A percentile compares a stretch with the other conserved stretches of the same genome.
phyloP scores from a whole-genome alignment of 2,797 vertebrate species.

The Remorina albescens region DNA sequence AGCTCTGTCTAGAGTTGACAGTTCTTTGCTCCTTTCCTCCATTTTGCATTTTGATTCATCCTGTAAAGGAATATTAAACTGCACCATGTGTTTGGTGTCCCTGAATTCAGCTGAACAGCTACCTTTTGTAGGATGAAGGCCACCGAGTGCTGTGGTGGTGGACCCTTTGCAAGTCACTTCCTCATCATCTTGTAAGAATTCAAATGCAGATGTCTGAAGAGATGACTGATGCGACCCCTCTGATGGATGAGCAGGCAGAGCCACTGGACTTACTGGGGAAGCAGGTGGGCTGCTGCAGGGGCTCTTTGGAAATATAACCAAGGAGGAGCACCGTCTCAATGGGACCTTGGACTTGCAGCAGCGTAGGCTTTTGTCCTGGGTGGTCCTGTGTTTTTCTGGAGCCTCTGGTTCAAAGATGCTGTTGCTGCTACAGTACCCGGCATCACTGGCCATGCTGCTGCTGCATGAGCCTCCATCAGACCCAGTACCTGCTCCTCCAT shows the following conservation, averaged over 20 bases:
- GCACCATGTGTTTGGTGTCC: slow-evolving; percentile 87
- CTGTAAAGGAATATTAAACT: slow-evolving; percentile 81
- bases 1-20: slow-evolving; percentile 72
- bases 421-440: slow-evolving; percentile 85
- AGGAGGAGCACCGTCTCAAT: slow-evolving; percentile 92
- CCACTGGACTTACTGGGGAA: slow-evolving; percentile 86
- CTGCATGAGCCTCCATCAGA: slow-evolving; percentile 78
- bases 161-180: slow-evolving; percentile 82
- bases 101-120: slow-evolving; percentile 79
- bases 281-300: slow-evolving; percentile 91
- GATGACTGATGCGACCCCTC: slow-evolving; percentile 84
- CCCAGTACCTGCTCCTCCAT: slow-evolving; percentile 63
- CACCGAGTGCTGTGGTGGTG: slow-evolving; percentile 86
- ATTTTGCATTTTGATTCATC: slow-evolving; percentile 75
- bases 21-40: slow-evolving; percentile 62
- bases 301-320: slow-evolving; percentile 95
- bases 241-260: slow-evolving; percentile 76
- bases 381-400: slow-evolving; percentile 80
- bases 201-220: slow-evolving; percentile 82
- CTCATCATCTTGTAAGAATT: slow-evolving; percentile 80
- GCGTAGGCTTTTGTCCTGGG: slow-evolving; percentile 71
- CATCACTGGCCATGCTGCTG: slow-evolving; percentile 84
- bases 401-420: slow-evolving; percentile 88
- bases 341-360: slow-evolving; percentile 85
- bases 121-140: slow-evolving; percentile 87